phyloP scores from a whole-genome alignment of 2,888 invertebrate genomes.

The Agapetus fuscipes region DNA sequence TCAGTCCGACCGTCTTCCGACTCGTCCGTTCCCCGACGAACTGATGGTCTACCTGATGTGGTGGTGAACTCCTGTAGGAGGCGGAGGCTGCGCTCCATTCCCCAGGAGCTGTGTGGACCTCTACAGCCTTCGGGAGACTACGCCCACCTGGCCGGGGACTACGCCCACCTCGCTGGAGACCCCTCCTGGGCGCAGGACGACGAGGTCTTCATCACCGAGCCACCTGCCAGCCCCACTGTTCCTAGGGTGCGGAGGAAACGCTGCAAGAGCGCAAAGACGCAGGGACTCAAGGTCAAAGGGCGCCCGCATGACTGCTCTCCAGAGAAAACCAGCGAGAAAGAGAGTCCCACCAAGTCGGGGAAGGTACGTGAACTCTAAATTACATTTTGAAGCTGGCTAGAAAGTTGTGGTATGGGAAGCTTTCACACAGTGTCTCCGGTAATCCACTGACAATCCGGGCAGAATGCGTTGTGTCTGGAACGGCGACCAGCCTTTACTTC shows the following conservation, averaged over 20 bases:
- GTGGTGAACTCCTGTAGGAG: background rate
- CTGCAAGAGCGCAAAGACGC: conserved; percentile 10
- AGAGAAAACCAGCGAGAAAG: no score
- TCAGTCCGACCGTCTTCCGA: conserved; percentile 14
- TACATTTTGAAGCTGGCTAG: no score
- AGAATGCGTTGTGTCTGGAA: no score
- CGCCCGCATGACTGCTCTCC: conserved; percentile 10
- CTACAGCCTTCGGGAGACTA: conserved; percentile 15
- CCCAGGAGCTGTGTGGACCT: no score
- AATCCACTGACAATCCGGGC: no score
- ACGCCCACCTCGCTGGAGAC: conserved; percentile 6
- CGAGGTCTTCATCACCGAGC: conserved; percentile 15
- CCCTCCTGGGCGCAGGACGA: conserved; percentile 8
- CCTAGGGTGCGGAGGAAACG: no score
- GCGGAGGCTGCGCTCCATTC: conserved; percentile 4
- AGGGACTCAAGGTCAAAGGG: conserved; percentile 14
- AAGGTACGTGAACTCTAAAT: no score
- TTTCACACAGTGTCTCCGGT: no score
- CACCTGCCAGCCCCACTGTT: conserved; percentile 1
- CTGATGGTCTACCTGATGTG: conserved; percentile 11
- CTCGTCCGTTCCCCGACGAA: conserved; percentile 9
- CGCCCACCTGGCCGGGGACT: conserved; percentile 14
- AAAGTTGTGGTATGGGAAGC: no score
- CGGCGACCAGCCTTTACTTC: no score
- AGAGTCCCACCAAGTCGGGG: no score